phyloP scores from a whole-genome alignment of 2,113 vertebrate species.

The Pampusana beccarii region DNA sequence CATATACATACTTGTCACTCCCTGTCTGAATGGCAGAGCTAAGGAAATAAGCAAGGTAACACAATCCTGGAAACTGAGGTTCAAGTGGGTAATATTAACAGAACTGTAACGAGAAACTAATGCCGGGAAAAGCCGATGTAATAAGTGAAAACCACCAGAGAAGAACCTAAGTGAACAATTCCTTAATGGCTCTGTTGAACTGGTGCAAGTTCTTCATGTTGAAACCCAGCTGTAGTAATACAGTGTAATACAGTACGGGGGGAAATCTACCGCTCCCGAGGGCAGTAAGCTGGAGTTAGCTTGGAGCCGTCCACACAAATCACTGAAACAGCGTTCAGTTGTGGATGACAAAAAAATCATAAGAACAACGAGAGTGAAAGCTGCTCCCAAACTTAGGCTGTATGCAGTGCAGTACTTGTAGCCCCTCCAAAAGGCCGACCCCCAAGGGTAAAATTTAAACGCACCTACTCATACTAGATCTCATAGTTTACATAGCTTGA shows the following conservation, averaged over 20 bases:
- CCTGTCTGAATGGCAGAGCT: background rate
- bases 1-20: background rate
- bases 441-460: background rate
- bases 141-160: background rate
- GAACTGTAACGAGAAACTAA: background rate
- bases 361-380: background rate
- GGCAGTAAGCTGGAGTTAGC: background rate
- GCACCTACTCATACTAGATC: background rate
- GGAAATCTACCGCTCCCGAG: background rate
- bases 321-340: background rate
- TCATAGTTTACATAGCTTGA: background rate
- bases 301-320: background rate
- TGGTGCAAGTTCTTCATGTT: background rate
- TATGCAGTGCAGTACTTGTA: background rate
- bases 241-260: background rate
- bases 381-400: background rate
- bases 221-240: background rate
- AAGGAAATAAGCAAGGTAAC: background rate
- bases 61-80: background rate
- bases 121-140: background rate
- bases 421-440: background rate
- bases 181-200: background rate
- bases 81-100: background rate
- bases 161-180: background rate
- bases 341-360: background rate